Conservation (phyloP, 30 jellyfish, hydroid and myxozoan species). For the Aurelia sp. region DNA sequence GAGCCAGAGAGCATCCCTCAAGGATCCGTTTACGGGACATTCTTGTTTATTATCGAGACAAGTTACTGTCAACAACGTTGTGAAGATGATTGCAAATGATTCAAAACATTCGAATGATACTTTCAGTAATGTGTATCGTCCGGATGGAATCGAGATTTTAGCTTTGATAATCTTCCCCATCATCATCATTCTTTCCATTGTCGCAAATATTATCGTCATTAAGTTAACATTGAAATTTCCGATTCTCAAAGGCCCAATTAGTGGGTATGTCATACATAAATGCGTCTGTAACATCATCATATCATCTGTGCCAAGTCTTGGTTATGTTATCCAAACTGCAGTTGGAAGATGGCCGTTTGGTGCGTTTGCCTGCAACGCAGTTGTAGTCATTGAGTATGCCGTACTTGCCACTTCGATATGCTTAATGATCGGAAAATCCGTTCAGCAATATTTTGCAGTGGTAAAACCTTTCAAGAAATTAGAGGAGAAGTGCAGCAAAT, state of each 20-base stretch:
- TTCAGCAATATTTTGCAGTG: slow-evolving; percentile 14
- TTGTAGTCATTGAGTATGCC: slow-evolving; percentile 7
- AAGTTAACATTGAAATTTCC: slow-evolving; percentile 13
- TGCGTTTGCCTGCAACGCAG: slow-evolving; percentile 13
- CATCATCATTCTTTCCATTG: neutral
- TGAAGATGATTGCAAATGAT: no score
- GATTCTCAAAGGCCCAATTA: slow-evolving; percentile 7
- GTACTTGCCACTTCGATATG: neutral
- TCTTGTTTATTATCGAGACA: no score
- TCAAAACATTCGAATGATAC: no score
- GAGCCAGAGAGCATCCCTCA: no score
- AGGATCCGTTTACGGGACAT: no score
- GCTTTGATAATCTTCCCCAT: no score
- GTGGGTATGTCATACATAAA: slow-evolving; percentile 8
- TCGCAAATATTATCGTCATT: neutral
- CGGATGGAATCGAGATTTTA: no score
- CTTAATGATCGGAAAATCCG: neutral
- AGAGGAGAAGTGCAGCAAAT: neutral
- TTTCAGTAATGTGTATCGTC: no score
- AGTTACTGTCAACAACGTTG: no score
- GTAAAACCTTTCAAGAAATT: neutral
- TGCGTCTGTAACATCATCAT: slow-evolving; percentile 19
- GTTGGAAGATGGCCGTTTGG: slow-evolving; percentile 21
- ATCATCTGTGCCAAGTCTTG: neutral
- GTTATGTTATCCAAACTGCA: neutral